Evolutionary conservation across 2,797 vertebrate species (phyloP).

Genomic region (Acanthornis magna): DNA sequence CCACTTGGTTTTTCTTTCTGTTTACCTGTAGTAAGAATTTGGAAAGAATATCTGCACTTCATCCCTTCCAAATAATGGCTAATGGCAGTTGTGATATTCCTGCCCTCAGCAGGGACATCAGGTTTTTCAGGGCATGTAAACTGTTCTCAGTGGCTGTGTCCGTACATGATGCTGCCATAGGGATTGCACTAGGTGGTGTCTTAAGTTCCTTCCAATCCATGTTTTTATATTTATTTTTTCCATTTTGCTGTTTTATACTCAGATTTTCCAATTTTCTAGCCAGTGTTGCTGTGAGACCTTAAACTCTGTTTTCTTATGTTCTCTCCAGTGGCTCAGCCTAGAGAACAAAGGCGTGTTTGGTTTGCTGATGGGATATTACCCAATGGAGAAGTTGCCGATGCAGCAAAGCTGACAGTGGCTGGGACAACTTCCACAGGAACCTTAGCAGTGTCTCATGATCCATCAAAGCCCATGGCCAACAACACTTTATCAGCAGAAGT

Average conservation of each 20-base stretch:
- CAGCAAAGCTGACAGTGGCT: conserved; percentile 82
- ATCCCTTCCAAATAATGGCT: conserved; percentile 13
- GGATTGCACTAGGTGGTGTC: background rate
- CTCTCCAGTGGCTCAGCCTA: conserved; percentile 79
- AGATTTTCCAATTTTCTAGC: background rate
- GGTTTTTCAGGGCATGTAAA: background rate
- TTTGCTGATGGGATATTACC: conserved; percentile 96
- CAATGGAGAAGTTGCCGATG: conserved; percentile 91
- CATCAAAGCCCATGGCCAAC: conserved; percentile 81
- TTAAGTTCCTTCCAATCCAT: background rate
- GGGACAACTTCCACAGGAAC: conserved; percentile 81
- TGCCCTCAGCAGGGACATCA: background rate
- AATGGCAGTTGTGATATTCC: background rate
- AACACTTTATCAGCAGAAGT: conserved; percentile 83
- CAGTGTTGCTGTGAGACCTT: background rate
- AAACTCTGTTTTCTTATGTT: conserved; percentile 18
- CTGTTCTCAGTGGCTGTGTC: background rate
- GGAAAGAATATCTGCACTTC: background rate
- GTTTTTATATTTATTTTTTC: background rate
- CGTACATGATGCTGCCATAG: background rate
- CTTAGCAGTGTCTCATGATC: conserved; percentile 80
- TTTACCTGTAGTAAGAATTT: background rate
- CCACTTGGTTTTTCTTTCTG: conserved; percentile 29
- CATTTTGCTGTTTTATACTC: background rate
- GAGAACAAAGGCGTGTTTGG: conserved; percentile 96